Percentiles rank a stretch among this genome's conserved stretches.
These are phyloP conservation scores for Andrena flavipes DNA, from an alignment of 2,888 invertebrate genomes.

Conservation along the genomic window DNA sequence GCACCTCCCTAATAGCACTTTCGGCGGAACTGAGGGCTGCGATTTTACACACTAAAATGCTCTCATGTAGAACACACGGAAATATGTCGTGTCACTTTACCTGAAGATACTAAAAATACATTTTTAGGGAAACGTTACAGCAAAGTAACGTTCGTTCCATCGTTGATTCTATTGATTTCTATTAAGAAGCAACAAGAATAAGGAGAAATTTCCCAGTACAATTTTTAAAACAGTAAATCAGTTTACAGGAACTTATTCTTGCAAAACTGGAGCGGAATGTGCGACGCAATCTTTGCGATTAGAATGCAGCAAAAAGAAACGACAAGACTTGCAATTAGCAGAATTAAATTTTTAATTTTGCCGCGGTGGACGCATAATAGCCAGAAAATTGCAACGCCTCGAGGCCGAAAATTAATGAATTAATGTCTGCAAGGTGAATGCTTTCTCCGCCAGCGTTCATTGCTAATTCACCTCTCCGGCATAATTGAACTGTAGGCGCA, in stretches of 20 bases:
- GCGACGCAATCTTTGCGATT: not conserved
- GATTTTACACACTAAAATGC: no score
- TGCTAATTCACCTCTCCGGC: conserved; percentile 8
- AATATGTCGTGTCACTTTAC: no score
- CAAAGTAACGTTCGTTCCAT: no score
- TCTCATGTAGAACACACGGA: no score
- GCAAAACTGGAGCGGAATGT: not conserved
- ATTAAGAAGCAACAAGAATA: no score
- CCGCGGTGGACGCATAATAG: not conserved
- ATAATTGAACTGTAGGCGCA: conserved; percentile 22
- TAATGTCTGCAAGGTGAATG: not conserved
- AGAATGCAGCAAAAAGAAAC: not conserved
- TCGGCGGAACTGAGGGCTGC: no score
- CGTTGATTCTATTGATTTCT: no score
- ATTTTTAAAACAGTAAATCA: not conserved
- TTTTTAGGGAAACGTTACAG: no score
- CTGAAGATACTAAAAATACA: no score
- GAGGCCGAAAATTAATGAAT: conserved; percentile 11
- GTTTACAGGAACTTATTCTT: not conserved
- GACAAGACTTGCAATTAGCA: not conserved
- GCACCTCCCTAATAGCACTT: conserved; percentile 27
- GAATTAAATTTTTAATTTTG: not conserved
- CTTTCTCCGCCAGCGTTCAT: conserved; percentile 5
- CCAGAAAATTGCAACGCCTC: not conserved
- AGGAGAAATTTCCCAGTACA: no score